Percentiles rank a stretch among this genome's conserved stretches.
Conservation (phyloP, 2,113 vertebrate species). For the Rhodinocichla rosea region DNA sequence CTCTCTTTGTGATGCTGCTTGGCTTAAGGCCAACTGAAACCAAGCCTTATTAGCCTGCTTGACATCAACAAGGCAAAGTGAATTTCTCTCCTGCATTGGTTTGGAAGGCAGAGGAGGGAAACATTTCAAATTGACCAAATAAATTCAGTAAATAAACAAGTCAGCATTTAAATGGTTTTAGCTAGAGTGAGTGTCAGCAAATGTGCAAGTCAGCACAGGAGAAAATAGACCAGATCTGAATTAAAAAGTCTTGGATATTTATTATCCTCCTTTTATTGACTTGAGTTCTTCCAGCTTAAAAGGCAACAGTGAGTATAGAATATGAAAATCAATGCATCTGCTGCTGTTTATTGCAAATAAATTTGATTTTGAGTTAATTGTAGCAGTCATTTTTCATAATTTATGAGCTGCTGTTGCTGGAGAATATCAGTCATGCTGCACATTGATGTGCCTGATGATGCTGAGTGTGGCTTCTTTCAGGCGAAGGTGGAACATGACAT, state of each 20-base stretch:
- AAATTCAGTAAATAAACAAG: slow-evolving; percentile 54
- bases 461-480: neutral
- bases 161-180: slow-evolving; percentile 55
- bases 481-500: neutral
- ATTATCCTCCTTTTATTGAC: slow-evolving; percentile 53
- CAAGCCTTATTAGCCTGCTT: neutral
- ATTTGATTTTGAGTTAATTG: slow-evolving; percentile 75
- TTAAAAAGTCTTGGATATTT: slow-evolving; percentile 53
- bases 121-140: slow-evolving; percentile 38
- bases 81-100: slow-evolving; percentile 1
- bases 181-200: slow-evolving; percentile 42
- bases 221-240: slow-evolving; percentile 59
- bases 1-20: neutral
- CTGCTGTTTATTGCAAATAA: slow-evolving; percentile 68
- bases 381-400: slow-evolving; percentile 67
- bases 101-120: slow-evolving; percentile 40
- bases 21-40: neutral
- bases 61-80: neutral
- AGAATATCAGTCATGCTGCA: neutral
- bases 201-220: slow-evolving; percentile 27
- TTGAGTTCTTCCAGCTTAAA: slow-evolving; percentile 60
- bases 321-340: slow-evolving; percentile 69
- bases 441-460: neutral
- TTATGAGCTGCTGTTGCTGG: slow-evolving; percentile 47
- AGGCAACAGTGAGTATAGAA: slow-evolving; percentile 36